Evolutionary conservation across 2,888 invertebrate genomes (phyloP), one percentile per base, ranked within the genome.

Genomic region (Amphipoea lucens): DNA sequence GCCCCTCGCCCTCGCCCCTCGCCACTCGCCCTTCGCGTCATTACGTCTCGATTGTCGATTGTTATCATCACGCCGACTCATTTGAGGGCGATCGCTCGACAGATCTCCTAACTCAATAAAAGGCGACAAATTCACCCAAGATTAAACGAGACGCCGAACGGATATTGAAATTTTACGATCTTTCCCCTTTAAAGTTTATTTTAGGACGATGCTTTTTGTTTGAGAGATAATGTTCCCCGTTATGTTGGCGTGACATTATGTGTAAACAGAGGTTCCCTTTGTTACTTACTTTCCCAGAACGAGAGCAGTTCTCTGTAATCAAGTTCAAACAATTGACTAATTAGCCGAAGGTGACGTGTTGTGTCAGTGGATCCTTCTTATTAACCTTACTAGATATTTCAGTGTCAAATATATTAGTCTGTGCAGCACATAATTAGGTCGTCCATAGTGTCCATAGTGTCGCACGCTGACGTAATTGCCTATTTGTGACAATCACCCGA

Each of bases 91-190:
- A 90, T 88, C 80, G 79, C 82, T 74, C 85, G 84, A 75, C 83
- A 87, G 84, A 83, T 78, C 87, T 84, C 78, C 81, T 90, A 90
- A 91, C 91, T 91, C 90, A 90, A 89, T 90, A 90, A 78, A 82
- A 78, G 89, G 90, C 90, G 93, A 94, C 94, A 92, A 93, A 93
- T 93, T 92, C 90, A 91, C 89, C 89, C 82, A 87, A 94, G 93
- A 94, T 94, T 92, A 93, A 92, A 94, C 91, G 90, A 91, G 90
- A 88, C 85, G 90, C 90, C 87, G 88, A 91, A 92, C 92, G 93
- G 93, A 93, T 94, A 94, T 94, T 93, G 93, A 93, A 92, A 93
- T 94, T 93, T 94, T 92, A 93, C 93, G 92, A 93, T 90, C 85
- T 84, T 83, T 83, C 84, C 87, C 89, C 92, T 91, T 85, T 92